Evolutionary conservation across 53 echinoderm and acorn worm genomes (phyloP), one percentile per base, ranked within the genome.

Genomic region (Mesocentrotus franciscanus): DNA sequence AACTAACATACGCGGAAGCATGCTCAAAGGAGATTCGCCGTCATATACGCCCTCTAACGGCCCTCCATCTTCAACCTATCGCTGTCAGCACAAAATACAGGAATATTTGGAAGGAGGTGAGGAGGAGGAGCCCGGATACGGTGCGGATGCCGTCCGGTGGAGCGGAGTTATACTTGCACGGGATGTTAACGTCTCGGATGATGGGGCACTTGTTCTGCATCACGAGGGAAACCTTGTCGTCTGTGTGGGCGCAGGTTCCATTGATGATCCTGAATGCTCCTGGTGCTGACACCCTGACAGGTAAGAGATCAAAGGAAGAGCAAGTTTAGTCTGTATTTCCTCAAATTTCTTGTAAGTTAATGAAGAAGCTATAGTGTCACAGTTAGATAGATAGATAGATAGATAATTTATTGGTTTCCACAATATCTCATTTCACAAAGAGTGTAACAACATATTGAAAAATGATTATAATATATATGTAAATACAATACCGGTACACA

Each of bases 211-310:
- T 97, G 71, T 97, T 96, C 61, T 97, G 96, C 26, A 90, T 94
- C 15, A 96, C 98, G 59, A 99, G 90, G 60, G 98, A 96, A 15
- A 95, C 94, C 15, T 97, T 95, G 62, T 97, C 98, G 79, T 99
- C 99, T 20, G 92, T 97, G 97, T 99, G 99, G 56, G 97, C 99
- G 81, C 99, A 99, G 24, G 99, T 98, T 24, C 99, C 99, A 27
- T 99, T 99, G 95, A 99, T 97, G 94, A 99, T 99, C 3, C 99
- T 95, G 95, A 99, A 99, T 5, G 99, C 99, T 42, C 99, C 99
- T 1, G 97, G 97, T 8, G 97, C 99, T 15, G 99, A 97, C 60
- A 99, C 97, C 84, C 99, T 99, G 95, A 81, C 62, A 95, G 56
- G 42, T 61, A 92, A 22, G 76, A 56, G 16, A 93, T 32, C 39